Base-by-base conservation (phyloP, 1,140 invertebrate species). In the Caenorhabditis remanei region DNA sequence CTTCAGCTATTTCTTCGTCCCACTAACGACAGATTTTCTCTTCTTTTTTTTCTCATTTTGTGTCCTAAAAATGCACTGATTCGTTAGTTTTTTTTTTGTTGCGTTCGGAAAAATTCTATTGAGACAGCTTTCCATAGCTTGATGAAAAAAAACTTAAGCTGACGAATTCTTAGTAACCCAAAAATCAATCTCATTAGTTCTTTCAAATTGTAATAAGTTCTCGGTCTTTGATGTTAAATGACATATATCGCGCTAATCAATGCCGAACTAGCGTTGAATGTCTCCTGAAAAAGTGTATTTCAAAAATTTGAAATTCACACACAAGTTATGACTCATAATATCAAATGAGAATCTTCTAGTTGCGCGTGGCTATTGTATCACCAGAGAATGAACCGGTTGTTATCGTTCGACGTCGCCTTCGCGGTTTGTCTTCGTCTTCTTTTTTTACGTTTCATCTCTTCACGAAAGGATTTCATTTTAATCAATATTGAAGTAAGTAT, bases 311-410 rank as follows among this genome's bases (percentile, higher is more conserved):
- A 63, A 63, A 71, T 71, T 46, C 40, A 71, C 40, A 71, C 32
- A 32, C 32, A 71, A 2, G 43, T 71, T 43, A 71, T 71, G 65
- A 71, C 40, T 71, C 65, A 71, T 41, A 43, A 19, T 46, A 19
- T 21, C 2, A 63, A 63, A 21, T 21, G 2, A 21, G n/a, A 58
- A 58, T n/a, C 19, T 14, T 58, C 55, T 58, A 16, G 50, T 53
- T 58, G 61, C 61, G 21, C 40, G 8, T 43, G 41, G 41, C 65
- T 46, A 43, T 71, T 71, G 65, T 71, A 71, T 71, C 41, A 71
- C 65, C 46, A 2, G 2, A 32, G 32, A 32, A 65, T 58, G 61
- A 71, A 71, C 65, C 65, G 65, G 65, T 71, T 71, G 65, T 71
- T 8, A 5, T 71, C 65, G 43, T 46, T 40, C 40, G 61, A 65